Evolutionary conservation across 1,140 invertebrate species (phyloP).

Genomic region (Eufriesea mexicana): DNA sequence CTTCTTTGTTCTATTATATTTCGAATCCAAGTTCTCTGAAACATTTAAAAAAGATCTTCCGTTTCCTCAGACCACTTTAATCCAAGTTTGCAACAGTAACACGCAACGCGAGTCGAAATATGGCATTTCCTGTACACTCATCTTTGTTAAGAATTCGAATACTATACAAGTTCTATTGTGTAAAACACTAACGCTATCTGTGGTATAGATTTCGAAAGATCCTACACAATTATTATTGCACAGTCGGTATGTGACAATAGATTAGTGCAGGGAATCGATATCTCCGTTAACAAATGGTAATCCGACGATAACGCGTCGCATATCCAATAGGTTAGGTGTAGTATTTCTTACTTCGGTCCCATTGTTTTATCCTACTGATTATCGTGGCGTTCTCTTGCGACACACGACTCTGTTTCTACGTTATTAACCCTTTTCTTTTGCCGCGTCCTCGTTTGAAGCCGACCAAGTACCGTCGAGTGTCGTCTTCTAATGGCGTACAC

Average conservation of each 20-base stretch:
- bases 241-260: not conserved
- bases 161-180: not conserved
- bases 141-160: too few species aligned
- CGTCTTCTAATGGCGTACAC: slow-evolving; percentile 44
- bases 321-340: not conserved
- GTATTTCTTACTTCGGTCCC: not conserved
- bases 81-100: not conserved
- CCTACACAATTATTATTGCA: not conserved
- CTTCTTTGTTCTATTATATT: not conserved
- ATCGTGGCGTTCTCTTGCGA: not conserved
- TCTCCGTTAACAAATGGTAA: not conserved
- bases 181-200: not conserved
- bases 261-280: not conserved
- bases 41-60: not conserved
- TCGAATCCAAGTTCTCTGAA: not conserved
- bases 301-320: not conserved
- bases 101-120: not conserved
- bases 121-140: too few species aligned
- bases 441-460: slow-evolving; percentile 47
- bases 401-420: slow-evolving; percentile 12
- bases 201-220: not conserved
- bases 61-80: not conserved
- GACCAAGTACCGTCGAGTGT: slow-evolving; percentile 44
- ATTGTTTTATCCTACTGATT: not conserved
- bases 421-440: slow-evolving; percentile 44